Percentiles rank a stretch among this genome's conserved stretches.
Evolutionary conservation across 2,888 invertebrate species (phyloP).

Genomic region (Phorcus lineatus): DNA sequence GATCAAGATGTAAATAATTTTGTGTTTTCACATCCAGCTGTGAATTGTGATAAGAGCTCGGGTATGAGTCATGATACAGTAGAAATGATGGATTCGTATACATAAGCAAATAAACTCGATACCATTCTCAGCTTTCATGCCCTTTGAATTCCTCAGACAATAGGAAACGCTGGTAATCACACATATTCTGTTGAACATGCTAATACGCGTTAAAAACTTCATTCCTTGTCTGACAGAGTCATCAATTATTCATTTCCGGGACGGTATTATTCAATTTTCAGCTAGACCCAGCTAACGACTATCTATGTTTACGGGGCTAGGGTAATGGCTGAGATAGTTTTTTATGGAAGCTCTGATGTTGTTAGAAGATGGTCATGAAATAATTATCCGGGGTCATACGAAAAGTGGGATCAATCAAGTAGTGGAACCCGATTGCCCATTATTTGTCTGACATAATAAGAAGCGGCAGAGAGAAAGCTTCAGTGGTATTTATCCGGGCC

Average conservation of each 20-base stretch:
- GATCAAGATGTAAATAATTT: too few relatives aligned
- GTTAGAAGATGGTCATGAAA: neutral
- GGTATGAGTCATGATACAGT: too few relatives aligned
- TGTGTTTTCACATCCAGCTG: too few relatives aligned
- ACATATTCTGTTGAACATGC: neutral
- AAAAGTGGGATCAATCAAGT: neutral
- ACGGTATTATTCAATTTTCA: neutral
- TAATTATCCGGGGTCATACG: neutral
- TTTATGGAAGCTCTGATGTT: neutral
- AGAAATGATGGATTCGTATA: too few relatives aligned
- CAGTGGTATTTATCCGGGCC: neutral
- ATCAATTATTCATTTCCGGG: neutral
- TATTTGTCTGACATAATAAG: neutral
- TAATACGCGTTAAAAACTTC: neutral
- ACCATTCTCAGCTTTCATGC: too few relatives aligned
- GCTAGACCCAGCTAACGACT: neutral
- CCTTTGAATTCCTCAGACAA: too few relatives aligned
- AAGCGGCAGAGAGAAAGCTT: neutral
- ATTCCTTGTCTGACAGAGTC: neutral
- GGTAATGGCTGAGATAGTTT: neutral
- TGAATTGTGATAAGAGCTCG: too few relatives aligned
- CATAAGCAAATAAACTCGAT: too few relatives aligned
- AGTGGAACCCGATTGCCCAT: neutral
- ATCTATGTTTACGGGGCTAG: neutral
- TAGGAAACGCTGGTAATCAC: neutral